These are phyloP conservation scores for Saxicola maurus DNA, from an alignment of 2,797 vertebrate genomes.

Conservation along the genomic window DNA sequence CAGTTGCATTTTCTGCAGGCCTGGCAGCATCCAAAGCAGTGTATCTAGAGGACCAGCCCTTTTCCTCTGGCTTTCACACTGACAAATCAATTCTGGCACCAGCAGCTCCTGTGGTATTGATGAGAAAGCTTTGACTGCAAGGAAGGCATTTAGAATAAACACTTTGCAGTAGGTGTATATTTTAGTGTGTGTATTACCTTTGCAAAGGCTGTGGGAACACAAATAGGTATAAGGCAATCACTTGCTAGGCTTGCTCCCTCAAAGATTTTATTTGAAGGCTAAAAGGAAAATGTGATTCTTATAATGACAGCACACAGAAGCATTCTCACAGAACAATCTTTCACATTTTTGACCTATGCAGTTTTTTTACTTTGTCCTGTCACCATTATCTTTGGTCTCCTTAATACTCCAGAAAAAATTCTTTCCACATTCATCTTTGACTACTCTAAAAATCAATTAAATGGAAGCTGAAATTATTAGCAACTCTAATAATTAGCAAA, in stretches of 20 bases:
- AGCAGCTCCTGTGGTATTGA: not conserved
- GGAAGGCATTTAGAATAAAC: not conserved
- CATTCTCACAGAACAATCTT: not conserved
- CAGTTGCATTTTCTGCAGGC: not conserved
- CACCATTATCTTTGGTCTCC: not conserved
- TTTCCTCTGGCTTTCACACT: not conserved
- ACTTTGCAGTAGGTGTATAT: not conserved
- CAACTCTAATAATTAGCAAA: not conserved
- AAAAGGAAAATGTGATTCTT: not conserved
- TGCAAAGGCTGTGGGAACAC: not conserved
- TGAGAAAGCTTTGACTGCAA: not conserved
- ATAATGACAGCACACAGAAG: not conserved
- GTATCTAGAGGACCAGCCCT: not conserved
- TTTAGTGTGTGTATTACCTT: not conserved
- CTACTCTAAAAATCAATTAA: not conserved
- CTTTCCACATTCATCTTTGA: not conserved
- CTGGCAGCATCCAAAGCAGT: not conserved
- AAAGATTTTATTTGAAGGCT: not conserved
- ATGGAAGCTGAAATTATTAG: not conserved
- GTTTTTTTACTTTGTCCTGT: not conserved
- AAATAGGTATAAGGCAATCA: not conserved
- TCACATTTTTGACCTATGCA: not conserved
- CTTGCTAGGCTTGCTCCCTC: not conserved
- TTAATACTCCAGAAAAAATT: not conserved
- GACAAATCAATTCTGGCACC: not conserved